Percentiles rank a stretch among this genome's conserved stretches.
Conservation (phyloP, 2,113 vertebrate genomes). For the Oncorhynchus nerka region DNA sequence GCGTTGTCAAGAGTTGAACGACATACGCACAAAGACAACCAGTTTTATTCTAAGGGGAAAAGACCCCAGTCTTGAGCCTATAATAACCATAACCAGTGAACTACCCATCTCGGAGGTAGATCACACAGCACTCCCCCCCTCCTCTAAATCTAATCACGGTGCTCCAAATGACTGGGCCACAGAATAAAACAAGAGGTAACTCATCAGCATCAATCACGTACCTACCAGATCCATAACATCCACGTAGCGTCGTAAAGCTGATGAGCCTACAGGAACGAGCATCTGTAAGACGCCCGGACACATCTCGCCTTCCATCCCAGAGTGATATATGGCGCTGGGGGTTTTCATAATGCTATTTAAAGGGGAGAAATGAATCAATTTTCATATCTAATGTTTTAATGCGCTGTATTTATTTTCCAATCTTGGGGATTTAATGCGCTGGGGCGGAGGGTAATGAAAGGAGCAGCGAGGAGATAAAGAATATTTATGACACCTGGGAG, state of each 20-base stretch:
- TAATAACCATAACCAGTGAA: no score
- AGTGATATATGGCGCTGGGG: conserved; percentile 49
- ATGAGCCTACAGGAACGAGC: conserved; percentile 42
- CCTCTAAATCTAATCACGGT: no score
- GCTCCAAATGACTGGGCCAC: conserved; percentile 12
- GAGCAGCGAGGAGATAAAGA: conserved; percentile 53
- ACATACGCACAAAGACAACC: no score
- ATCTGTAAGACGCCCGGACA: conserved; percentile 37
- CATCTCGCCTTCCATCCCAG: conserved; percentile 17
- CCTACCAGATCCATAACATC: conserved; percentile 39
- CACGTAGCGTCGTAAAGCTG: conserved; percentile 48
- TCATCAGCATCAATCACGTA: conserved; percentile 66
- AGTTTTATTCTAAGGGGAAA: no score
- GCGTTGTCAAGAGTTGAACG: no score
- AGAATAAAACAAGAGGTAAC: conserved; percentile 41
- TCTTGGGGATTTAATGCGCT: conserved; percentile 52
- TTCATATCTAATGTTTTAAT: conserved; percentile 66
- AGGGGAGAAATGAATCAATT: conserved; percentile 65
- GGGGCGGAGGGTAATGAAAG: conserved; percentile 14
- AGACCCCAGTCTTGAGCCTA: no score
- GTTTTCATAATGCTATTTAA: conserved; percentile 64
- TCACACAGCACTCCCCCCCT: no score
- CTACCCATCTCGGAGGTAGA: no score
- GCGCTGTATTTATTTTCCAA: conserved; percentile 64
- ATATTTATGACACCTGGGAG: conserved; percentile 60